phyloP scores from a whole-genome alignment of 64 coral and sea anemone genomes.

The Catalaphyllia jardinei region DNA sequence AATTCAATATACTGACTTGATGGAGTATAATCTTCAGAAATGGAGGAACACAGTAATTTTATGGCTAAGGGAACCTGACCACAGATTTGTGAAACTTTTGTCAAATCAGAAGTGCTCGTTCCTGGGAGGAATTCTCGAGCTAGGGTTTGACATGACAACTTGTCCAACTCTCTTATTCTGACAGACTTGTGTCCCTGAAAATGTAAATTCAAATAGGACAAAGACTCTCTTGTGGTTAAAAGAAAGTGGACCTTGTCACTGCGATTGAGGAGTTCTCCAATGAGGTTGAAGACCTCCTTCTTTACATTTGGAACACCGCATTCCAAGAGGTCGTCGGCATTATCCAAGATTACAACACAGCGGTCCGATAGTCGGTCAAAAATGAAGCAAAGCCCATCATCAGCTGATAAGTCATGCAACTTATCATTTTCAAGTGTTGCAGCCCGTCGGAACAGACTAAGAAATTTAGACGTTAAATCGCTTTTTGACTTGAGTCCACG shows the following conservation, averaged over 20 bases:
- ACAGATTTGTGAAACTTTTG: neutral
- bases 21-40: neutral
- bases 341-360: constrained; percentile 22
- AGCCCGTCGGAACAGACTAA: neutral
- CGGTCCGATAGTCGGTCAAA: neutral
- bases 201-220: neutral
- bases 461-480: neutral
- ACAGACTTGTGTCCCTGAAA: neutral
- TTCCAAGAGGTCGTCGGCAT: constrained; percentile 40
- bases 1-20: neutral
- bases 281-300: neutral
- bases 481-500: constrained; percentile 6
- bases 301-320: neutral
- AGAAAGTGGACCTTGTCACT: neutral
- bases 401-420: neutral
- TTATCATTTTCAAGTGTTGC: neutral
- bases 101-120: neutral
- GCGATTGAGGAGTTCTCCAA: neutral
- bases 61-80: no score
- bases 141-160: neutral
- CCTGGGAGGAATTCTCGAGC: neutral
- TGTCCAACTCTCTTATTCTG: neutral
- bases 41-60: no score
- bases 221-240: neutral
- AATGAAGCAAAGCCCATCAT: neutral